Base-by-base conservation (phyloP, 2,888 invertebrate genomes). In the Eumerus sabulonum region DNA sequence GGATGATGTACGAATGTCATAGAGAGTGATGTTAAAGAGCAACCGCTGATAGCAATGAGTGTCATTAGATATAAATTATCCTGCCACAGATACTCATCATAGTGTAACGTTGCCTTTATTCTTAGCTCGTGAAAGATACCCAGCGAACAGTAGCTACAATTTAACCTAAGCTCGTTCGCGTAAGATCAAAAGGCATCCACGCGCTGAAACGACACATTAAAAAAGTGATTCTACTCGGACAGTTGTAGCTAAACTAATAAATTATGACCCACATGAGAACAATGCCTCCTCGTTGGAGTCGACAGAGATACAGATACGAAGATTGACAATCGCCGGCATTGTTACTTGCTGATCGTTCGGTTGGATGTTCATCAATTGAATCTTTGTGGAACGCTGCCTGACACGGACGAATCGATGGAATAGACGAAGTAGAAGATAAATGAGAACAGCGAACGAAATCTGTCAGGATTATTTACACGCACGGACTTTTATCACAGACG, bases 231-330 rank as follows among this genome's bases (percentile, higher is more conserved):
- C 64, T 47, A 57, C 62, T 67, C 40, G 76, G 76, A 62, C 66
- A 71, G 54, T 76, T 57, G 66, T 56, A 66, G 77, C 57, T 62
- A 60, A 66, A 71, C 71, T 76, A 77, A 77, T 77, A 77, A 77
- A 67, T 77, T 72, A 77, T 77, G 77, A 67, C 72, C 77, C 77
- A 72, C 57, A 77, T 72, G 77, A 60, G 77, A 67, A 77, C 77
- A 77, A 77, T 72, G 77, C 66, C 51, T 4, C 7, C 62, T 66
- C 51, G 77, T 40, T 53, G 18, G 27, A 13, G 35, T 17, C 42
- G 51, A 50, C 38, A 19, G 35, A 14, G 42, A 27, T 36, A 45
- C 42, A 64, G 44, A 53, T 47, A 54, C 5, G 13, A 38, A 45
- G 59, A 53, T 56, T 50, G 60, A 47, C 54, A 54, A 42, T 67